A percentile compares a stretch with the other conserved stretches of the same genome.
phyloP scores from a whole-genome alignment of 2,113 vertebrate genomes.

The Oncorhynchus tshawytscha region DNA sequence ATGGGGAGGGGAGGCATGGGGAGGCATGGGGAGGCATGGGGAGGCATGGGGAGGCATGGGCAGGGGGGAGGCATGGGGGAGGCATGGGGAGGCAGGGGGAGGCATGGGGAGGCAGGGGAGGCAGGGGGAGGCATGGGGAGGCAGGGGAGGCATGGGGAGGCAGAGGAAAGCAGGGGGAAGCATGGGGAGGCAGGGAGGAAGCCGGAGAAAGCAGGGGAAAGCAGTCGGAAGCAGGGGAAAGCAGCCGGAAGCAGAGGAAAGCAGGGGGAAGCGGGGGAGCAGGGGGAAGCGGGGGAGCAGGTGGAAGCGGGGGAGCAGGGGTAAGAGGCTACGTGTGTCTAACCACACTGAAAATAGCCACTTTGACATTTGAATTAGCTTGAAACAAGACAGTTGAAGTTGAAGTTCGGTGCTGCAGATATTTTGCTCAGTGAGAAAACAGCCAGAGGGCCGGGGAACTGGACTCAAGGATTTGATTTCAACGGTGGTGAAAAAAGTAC shows the following conservation, averaged over 20 bases:
- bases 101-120: rapidly evolving
- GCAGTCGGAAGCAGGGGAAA: too few relatives aligned
- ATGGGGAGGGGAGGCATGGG: too few relatives aligned
- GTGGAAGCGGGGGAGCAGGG: too few relatives aligned
- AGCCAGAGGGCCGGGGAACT: neutral
- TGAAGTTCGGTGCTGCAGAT: neutral
- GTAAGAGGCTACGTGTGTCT: neutral
- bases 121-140: too few relatives aligned
- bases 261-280: too few relatives aligned
- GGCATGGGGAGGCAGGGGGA: too few relatives aligned
- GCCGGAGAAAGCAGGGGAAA: rapidly evolving
- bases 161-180: neutral
- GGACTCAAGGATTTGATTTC: neutral
- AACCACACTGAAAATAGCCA: neutral
- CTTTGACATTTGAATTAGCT: neutral
- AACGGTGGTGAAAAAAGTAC: neutral
- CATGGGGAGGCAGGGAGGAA: too few relatives aligned
- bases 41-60: too few relatives aligned
- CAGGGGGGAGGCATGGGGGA: too few relatives aligned
- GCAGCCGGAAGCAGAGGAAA: rapidly evolving
- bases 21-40: rapidly evolving
- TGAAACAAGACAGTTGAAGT: neutral
- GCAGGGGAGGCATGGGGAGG: too few relatives aligned
- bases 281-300: too few relatives aligned
- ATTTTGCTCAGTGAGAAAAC: neutral